Conservation (phyloP, 1,140 invertebrate genomes). For the Sitobion miscanthi region DNA sequence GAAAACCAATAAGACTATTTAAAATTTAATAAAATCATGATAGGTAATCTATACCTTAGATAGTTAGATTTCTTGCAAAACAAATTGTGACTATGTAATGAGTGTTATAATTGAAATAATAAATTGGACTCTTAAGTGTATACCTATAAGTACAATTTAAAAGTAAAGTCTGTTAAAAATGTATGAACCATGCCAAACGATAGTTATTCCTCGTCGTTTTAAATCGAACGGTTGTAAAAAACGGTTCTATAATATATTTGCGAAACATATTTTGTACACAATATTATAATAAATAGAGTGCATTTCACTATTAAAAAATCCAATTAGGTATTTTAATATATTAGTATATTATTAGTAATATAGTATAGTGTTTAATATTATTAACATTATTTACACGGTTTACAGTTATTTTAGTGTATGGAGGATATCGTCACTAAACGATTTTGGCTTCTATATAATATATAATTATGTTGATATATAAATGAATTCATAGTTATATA, state of each 20-base stretch:
- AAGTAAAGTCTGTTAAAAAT: not conserved
- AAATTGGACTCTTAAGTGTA: not conserved
- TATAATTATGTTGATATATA: too few relatives aligned
- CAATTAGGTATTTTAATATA: not conserved
- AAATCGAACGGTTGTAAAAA: too few relatives aligned
- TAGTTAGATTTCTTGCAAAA: not conserved
- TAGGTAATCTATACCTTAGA: not conserved
- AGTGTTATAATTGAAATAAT: not conserved
- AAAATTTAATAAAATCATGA: not conserved
- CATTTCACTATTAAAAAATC: not conserved
- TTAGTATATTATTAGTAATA: not conserved
- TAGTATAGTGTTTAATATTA: too few relatives aligned
- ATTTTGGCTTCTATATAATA: not conserved
- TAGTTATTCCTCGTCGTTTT: too few relatives aligned
- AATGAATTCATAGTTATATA: not conserved
- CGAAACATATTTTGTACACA: not conserved
- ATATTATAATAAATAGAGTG: too few relatives aligned
- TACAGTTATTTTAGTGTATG: not conserved
- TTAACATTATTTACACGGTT: not conserved
- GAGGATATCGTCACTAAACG: not conserved
- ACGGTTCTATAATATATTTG: too few relatives aligned
- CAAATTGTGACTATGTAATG: not conserved
- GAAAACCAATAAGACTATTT: not conserved
- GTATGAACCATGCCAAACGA: not conserved
- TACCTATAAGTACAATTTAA: not conserved